Base-by-base conservation (phyloP, 30 jellyfish, hydroid and myxozoan genomes). In the Clytia hemisphaerica region DNA sequence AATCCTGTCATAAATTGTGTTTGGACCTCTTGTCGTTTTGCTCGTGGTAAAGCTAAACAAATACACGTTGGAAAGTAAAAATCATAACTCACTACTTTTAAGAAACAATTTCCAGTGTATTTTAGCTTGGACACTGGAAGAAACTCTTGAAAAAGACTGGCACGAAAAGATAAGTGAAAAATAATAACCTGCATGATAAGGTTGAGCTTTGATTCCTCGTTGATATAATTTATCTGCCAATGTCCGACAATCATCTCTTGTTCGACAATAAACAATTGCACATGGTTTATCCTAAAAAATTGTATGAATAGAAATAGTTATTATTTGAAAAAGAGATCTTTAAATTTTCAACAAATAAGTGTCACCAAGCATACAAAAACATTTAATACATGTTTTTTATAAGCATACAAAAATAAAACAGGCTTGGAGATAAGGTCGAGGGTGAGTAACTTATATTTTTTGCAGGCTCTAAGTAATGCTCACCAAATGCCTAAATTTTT, bases 161-260 rank as follows among this genome's bases (percentile, higher is more conserved):
- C 10, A 60, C 29, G 64, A 19, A 10, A 31, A 19, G 36, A 53
- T 12, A 24, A 53, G 12, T 25, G 36, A 53, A 53, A 45, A 1
- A 4, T 28, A 6, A 37, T 7, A n/a, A 90, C 98, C 95, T 62
- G 99, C 96, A 74, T 92, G 99, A 71, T 92, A 92, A 7, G 99
- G 80, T 38, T 79, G 73, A 7, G 99, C 90, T 24, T 59, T 51
- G 25, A 92, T 49, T 4, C 93, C 95, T 60, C 46, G 67, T 45
- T 69, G 57, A 9, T 77, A 48, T n/a, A 92, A 46, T 19, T 67
- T 60, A 32, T 58, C 86, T 18, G 99, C 99, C 37, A 92, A 61
- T 4, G 51, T n/a, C 27, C 45, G 72, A 62, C 99, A 92, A 9
- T 71, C 92, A 16, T 92, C 96, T 60, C 99, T 65, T 38, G 96